A percentile compares a stretch with the other conserved stretches of the same genome.
phyloP scores from a whole-genome alignment of 30 jellyfish, hydroid and myxozoan genomes.

The Nemopilema nomurai region DNA sequence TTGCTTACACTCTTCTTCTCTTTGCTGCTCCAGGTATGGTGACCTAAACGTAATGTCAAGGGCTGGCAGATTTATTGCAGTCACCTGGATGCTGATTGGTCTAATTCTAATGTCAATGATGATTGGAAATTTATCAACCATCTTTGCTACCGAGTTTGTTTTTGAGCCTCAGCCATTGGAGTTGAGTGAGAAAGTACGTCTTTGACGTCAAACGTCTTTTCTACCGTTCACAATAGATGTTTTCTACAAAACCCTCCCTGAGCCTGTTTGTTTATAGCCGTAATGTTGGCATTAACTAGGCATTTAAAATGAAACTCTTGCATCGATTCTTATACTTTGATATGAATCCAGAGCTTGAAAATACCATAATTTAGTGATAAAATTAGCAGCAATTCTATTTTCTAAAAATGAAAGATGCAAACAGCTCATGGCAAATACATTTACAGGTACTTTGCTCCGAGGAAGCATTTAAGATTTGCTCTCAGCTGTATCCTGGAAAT shows the following conservation, averaged over 20 bases:
- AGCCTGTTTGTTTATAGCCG: not conserved
- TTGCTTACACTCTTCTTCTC: not conserved
- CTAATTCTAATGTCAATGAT: conserved; percentile 29
- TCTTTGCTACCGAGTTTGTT: conserved; percentile 14
- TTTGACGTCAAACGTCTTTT: too few relatives aligned
- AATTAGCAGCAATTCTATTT: not conserved
- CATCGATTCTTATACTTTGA: not conserved
- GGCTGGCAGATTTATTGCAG: conserved; percentile 20
- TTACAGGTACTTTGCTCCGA: not conserved
- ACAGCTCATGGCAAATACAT: not conserved
- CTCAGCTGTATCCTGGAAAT: not conserved
- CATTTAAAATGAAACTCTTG: not conserved
- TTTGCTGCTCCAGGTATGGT: conserved; percentile 30
- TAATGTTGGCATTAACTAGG: not conserved
- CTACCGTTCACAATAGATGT: too few relatives aligned
- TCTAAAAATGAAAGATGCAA: not conserved
- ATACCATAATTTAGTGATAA: not conserved
- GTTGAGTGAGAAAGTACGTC: not conserved
- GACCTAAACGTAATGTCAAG: conserved; percentile 30
- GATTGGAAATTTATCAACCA: conserved; percentile 32
- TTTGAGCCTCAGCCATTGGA: not conserved
- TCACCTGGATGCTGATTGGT: conserved; percentile 51
- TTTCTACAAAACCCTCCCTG: not conserved
- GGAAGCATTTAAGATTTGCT: not conserved
- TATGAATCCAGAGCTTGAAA: not conserved